These are phyloP conservation scores for Gastrophysa polygoni DNA, from an alignment of 2,888 invertebrate species.

Conservation along the genomic window DNA sequence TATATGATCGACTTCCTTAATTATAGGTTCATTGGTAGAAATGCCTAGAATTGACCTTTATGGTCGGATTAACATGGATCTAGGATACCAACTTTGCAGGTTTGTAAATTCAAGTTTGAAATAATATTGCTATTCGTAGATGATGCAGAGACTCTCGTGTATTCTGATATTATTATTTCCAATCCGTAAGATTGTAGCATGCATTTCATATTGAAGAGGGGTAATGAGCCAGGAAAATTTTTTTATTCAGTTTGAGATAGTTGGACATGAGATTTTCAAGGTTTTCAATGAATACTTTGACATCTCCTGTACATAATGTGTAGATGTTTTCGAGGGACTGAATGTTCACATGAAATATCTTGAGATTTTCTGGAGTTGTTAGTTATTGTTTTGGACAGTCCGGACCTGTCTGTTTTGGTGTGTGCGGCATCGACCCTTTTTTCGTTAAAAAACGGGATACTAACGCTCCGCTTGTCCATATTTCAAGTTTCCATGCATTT, in stretches of 20 bases:
- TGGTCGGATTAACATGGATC: not conserved
- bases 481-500: constrained; percentile 12
- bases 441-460: constrained; percentile 17
- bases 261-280: not conserved
- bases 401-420: constrained; percentile 7
- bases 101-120: constrained; percentile 9
- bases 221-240: not conserved
- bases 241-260: not conserved
- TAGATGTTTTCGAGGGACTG: not conserved
- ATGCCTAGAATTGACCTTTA: not conserved
- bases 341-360: not conserved
- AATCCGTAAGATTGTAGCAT: not conserved
- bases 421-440: constrained; percentile 7
- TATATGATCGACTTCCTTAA: constrained; percentile 4
- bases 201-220: not conserved
- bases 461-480: constrained; percentile 7
- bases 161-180: not conserved
- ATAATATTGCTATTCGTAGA: constrained; percentile 1
- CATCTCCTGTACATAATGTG: constrained; percentile 5
- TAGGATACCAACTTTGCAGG: constrained; percentile 5
- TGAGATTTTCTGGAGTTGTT: not conserved
- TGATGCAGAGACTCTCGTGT: not conserved
- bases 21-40: not conserved
- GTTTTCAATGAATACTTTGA: not conserved
- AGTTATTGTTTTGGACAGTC: constrained; percentile 1